Evolutionary conservation across 2,888 invertebrate species (phyloP).

Genomic region (Yponomeuta plumbellus): DNA sequence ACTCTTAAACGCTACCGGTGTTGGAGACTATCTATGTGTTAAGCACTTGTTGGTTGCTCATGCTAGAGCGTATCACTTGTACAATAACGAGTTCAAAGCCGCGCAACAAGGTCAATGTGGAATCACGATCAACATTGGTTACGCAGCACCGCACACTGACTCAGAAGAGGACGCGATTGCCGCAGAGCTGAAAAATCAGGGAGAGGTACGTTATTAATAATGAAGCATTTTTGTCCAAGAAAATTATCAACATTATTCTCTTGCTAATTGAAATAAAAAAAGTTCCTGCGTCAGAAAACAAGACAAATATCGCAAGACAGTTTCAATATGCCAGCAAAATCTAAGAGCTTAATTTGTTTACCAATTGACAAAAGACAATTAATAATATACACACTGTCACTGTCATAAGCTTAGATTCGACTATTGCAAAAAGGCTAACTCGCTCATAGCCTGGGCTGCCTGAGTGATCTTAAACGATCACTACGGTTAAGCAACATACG

Average conservation of each 20-base stretch:
- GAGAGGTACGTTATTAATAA: conserved; percentile 21
- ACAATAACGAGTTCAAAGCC: conserved; percentile 48
- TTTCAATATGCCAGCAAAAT: not conserved
- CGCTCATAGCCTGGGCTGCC: no score
- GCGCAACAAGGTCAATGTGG: conserved; percentile 38
- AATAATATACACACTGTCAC: no score
- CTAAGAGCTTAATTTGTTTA: not conserved
- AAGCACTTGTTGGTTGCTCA: conserved; percentile 73
- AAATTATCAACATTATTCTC: not conserved
- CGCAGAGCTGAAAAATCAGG: conserved; percentile 33
- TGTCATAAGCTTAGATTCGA: no score
- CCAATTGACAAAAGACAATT: no score
- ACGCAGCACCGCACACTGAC: conserved; percentile 33
- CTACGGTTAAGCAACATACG: no score
- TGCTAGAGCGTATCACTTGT: conserved; percentile 57
- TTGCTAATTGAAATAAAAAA: not conserved
- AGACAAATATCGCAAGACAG: no score
- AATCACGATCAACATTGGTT: conserved; percentile 35
- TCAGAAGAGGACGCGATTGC: conserved; percentile 36
- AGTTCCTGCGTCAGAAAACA: no score
- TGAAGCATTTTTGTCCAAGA: not conserved
- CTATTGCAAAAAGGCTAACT: not conserved
- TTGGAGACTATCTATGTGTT: conserved; percentile 69
- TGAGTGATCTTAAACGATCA: no score
- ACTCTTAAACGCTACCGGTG: conserved; percentile 49